Conservation (phyloP, 1,140 invertebrate genomes). For the Pollicipes pollicipes region DNA sequence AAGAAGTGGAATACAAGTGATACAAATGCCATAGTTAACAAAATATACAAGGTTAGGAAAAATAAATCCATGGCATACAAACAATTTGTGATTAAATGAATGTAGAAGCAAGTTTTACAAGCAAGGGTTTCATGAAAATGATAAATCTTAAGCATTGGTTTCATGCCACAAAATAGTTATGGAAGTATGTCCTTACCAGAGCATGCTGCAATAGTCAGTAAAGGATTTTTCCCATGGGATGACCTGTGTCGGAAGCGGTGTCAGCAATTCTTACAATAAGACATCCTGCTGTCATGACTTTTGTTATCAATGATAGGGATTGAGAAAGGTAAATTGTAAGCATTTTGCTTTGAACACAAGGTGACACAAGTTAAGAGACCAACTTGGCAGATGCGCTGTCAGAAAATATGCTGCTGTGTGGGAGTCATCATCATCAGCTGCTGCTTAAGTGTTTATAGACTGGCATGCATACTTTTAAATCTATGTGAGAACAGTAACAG, state of each 20-base stretch:
- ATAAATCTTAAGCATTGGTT: background rate
- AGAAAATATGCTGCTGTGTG: background rate
- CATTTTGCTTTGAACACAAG: background rate
- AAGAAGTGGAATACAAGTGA: too few relatives aligned
- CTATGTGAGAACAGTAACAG: too few relatives aligned
- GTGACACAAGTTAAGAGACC: conserved; percentile 4
- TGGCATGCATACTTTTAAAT: too few relatives aligned
- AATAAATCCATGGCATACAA: too few relatives aligned
- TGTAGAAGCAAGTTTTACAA: background rate
- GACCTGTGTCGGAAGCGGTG: conserved; percentile 13
- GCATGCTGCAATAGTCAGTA: background rate
- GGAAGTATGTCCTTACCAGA: background rate
- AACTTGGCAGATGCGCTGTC: background rate
- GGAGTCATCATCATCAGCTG: background rate
- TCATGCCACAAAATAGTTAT: background rate
- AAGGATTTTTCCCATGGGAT: background rate
- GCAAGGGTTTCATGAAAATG: background rate
- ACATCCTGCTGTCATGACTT: too few relatives aligned
- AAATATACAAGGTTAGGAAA: too few relatives aligned
- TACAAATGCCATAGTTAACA: too few relatives aligned
- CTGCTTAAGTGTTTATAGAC: background rate
- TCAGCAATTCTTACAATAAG: conserved; percentile 24
- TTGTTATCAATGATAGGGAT: conserved; percentile 23
- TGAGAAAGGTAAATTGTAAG: conserved; percentile 15
- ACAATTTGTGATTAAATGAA: background rate